Evolutionary conservation across 2,113 vertebrate genomes (phyloP).

Genomic region (Ceratotherium simum): DNA sequence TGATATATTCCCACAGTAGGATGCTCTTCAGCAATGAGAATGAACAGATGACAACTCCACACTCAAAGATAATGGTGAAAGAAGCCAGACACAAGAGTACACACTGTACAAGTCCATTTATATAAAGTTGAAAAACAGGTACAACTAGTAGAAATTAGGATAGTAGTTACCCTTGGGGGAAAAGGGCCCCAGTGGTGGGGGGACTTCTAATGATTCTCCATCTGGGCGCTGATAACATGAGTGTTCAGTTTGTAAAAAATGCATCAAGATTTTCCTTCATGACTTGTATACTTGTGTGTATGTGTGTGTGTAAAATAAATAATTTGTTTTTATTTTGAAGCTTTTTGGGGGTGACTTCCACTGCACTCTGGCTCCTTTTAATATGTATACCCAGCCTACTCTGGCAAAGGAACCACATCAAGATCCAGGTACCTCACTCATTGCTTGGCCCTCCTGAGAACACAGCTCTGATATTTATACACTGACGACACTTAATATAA

Average conservation of each 20-base stretch:
- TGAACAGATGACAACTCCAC: neutral
- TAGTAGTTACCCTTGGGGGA: neutral
- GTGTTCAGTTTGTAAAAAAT: neutral
- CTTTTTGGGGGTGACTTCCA: neutral
- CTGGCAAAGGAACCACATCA: neutral
- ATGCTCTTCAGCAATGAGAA: neutral
- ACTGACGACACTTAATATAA: neutral
- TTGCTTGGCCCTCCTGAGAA: neutral
- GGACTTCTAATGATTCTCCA: no score
- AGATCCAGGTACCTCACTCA: neutral
- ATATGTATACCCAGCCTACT: neutral
- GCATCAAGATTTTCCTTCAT: neutral
- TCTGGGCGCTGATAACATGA: neutral
- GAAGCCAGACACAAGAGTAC: neutral
- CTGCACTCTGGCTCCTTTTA: neutral
- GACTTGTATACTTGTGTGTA: neutral
- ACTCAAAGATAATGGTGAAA: neutral
- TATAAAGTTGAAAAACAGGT: neutral
- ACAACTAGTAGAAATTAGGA: neutral
- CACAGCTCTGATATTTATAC: neutral
- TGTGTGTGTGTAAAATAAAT: neutral
- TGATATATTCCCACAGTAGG: neutral
- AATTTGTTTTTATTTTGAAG: neutral
- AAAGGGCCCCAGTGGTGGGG: neutral
- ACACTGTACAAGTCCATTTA: no score